Evolutionary conservation across 2,888 invertebrate species (phyloP).

Genomic region (Papilio elwesi): DNA sequence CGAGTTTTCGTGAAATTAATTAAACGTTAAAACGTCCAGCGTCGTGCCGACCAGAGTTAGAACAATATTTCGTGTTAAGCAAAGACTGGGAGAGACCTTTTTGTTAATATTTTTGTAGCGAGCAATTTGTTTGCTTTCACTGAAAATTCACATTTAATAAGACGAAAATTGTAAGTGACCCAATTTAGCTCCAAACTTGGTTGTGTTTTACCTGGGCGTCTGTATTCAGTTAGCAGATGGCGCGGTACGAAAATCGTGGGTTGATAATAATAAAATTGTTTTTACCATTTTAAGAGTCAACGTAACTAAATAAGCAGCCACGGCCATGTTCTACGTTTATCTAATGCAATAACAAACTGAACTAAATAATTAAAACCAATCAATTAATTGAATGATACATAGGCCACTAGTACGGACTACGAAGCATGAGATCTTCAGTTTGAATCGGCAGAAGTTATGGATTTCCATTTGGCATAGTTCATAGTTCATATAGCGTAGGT

Average conservation of each 20-base stretch:
- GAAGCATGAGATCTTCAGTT: no score
- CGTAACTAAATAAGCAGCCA: no score
- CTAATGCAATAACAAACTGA: no score
- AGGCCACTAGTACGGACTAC: no score
- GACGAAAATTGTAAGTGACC: slow-evolving; percentile 41
- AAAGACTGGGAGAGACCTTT: slow-evolving; percentile 28
- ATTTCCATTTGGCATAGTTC: no score
- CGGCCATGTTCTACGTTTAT: no score
- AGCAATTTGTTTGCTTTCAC: slow-evolving; percentile 40
- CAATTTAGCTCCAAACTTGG: slow-evolving; percentile 35
- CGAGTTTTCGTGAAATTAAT: slow-evolving; percentile 35
- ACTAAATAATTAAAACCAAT: no score
- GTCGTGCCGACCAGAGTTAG: slow-evolving; percentile 24
- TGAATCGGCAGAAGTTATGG: no score
- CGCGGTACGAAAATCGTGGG: slow-evolving; percentile 32
- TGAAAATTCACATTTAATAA: slow-evolving; percentile 37
- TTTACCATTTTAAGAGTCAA: no score
- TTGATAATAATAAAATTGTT: no score
- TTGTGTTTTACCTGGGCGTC: slow-evolving; percentile 32
- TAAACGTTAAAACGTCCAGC: slow-evolving; percentile 31
- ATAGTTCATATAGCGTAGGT: no score
- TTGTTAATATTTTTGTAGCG: slow-evolving; percentile 33
- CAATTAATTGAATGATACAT: no score
- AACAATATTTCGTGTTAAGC: slow-evolving; percentile 38
- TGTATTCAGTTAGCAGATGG: slow-evolving; percentile 34